phyloP scores from a whole-genome alignment of 2,888 invertebrate genomes.

The Clivina fossor region DNA sequence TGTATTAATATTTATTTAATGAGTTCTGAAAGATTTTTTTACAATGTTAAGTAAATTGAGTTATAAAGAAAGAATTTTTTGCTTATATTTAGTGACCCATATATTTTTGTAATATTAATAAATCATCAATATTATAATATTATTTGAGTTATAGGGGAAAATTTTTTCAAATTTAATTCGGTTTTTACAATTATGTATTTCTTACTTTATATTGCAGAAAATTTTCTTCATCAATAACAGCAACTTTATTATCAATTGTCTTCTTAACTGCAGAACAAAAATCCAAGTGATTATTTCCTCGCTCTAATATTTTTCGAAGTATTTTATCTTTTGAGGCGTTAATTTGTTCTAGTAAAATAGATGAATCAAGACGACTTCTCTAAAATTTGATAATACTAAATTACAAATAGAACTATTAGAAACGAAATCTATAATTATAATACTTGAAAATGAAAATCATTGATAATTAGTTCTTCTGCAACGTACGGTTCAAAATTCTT shows the following conservation, averaged over 20 bases:
- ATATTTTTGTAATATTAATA: too few relatives aligned
- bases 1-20: not conserved
- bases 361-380: not conserved
- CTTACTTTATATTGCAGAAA: not conserved
- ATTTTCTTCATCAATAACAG: not conserved
- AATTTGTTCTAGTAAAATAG: not conserved
- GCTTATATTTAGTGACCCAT: too few relatives aligned
- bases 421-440: not conserved
- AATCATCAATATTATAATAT: too few relatives aligned
- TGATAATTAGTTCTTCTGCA: not conserved
- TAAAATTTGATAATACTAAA: not conserved
- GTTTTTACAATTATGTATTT: too few relatives aligned
- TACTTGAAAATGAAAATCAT: not conserved
- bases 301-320: not conserved
- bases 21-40: too few relatives aligned
- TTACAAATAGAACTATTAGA: not conserved
- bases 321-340: not conserved
- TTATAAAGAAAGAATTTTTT: too few relatives aligned
- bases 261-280: not conserved
- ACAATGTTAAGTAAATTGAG: too few relatives aligned
- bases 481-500: not conserved
- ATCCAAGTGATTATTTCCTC: not conserved
- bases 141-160: too few relatives aligned
- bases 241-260: not conserved
- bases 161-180: too few relatives aligned